Evolutionary conservation across 2,113 vertebrate species (phyloP).

Genomic region (Chlorodrepanis virens): DNA sequence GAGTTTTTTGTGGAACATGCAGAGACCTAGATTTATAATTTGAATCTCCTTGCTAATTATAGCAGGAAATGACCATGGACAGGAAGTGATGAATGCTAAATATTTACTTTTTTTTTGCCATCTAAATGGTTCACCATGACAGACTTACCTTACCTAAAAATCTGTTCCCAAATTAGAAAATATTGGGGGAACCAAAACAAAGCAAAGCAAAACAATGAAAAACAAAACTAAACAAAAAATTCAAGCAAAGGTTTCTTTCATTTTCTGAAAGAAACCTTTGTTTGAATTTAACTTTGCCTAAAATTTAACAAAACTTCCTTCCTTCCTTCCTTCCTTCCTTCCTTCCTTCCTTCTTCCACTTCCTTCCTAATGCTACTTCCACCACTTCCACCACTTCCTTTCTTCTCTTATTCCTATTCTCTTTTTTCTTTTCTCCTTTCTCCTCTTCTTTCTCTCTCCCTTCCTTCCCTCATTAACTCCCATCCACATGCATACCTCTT

Average conservation of each 20-base stretch:
- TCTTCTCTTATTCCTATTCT: no score
- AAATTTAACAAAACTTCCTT: not conserved
- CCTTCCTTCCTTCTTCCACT: not conserved
- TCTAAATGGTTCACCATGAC: fast-evolving
- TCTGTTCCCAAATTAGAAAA: not conserved
- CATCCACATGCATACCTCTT: not conserved
- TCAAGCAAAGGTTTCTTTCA: no score
- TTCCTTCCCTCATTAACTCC: not conserved
- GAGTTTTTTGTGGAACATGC: not conserved
- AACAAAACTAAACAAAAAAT: not conserved
- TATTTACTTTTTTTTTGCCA: not conserved
- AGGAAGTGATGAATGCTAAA: not conserved
- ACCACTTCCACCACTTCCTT: fast-evolving
- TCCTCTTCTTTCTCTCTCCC: no score
- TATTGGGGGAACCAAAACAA: fast-evolving
- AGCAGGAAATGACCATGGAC: not conserved
- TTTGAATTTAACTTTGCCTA: not conserved
- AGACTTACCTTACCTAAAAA: not conserved
- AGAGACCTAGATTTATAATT: not conserved
- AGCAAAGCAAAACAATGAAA: not conserved
- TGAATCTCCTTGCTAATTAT: not conserved
- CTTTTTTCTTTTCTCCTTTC: no score
- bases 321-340: no score
- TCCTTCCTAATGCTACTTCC: no score
- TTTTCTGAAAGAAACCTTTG: not conserved